Percentiles rank a stretch among this genome's conserved stretches.
phyloP scores from a whole-genome alignment of 2,797 vertebrate species.

The Myotis pilosus region DNA sequence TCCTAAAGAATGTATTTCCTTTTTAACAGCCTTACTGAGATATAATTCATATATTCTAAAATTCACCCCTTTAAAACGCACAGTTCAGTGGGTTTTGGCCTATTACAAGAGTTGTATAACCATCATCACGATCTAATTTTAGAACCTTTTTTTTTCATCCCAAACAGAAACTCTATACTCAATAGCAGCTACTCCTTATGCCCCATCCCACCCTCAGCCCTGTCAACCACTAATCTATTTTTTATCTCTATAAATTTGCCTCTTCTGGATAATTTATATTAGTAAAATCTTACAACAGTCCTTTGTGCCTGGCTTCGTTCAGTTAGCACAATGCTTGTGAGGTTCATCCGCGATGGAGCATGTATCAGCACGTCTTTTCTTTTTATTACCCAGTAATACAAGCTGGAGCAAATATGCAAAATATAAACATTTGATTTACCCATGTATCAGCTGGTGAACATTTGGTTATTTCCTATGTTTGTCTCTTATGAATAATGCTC shows the following conservation, averaged over 20 bases:
- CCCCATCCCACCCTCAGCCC: neutral
- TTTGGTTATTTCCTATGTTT: neutral
- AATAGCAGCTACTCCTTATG: neutral
- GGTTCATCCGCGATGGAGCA: neutral
- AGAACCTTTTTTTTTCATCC: neutral
- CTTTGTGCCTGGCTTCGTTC: neutral
- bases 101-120: neutral
- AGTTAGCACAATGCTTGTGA: neutral
- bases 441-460: neutral
- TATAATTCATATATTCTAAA: neutral
- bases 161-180: neutral
- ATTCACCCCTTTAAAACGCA: neutral
- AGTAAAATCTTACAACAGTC: neutral
- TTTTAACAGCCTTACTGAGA: neutral
- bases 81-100: neutral
- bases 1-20: neutral
- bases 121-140: neutral
- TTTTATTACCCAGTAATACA: neutral
- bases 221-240: neutral
- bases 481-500: neutral
- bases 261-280: neutral
- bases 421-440: neutral
- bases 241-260: neutral
- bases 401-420: neutral
- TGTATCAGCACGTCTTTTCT: neutral